These are phyloP conservation scores for Alloplasta piceator DNA, from an alignment of 2,888 invertebrate species.

Conservation along the genomic window DNA sequence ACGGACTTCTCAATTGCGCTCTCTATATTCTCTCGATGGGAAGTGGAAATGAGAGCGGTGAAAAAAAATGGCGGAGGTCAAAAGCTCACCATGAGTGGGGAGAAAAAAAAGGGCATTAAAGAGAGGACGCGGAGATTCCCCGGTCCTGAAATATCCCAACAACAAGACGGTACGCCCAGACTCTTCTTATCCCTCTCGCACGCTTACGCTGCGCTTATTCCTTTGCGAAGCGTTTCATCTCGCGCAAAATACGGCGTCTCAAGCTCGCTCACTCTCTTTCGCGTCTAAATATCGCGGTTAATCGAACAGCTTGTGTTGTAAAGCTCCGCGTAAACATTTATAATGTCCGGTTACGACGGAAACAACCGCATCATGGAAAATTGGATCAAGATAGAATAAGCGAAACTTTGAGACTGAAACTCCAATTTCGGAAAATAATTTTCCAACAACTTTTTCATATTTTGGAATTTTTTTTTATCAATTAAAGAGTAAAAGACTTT, in stretches of 20 bases:
- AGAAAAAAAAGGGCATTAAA: slow-evolving; percentile 38
- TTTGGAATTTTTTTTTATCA: no score
- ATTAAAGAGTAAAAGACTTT: no score
- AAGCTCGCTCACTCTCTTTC: slow-evolving; percentile 27
- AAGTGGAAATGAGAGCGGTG: background rate
- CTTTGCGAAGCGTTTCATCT: slow-evolving; percentile 14
- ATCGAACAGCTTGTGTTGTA: slow-evolving; percentile 49
- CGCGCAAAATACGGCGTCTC: slow-evolving; percentile 14
- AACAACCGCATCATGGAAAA: background rate
- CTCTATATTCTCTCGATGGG: slow-evolving; percentile 8
- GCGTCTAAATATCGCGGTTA: slow-evolving; percentile 62
- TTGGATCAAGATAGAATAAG: no score
- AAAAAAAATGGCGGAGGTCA: background rate
- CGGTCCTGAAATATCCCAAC: slow-evolving; percentile 59
- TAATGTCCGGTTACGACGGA: slow-evolving; percentile 23
- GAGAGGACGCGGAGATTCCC: slow-evolving; percentile 46
- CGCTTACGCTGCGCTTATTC: no score
- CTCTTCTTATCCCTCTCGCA: slow-evolving; percentile 9
- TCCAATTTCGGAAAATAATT: no score
- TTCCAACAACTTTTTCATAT: no score
- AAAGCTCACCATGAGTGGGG: background rate
- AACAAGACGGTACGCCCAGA: slow-evolving; percentile 1
- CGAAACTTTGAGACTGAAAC: no score
- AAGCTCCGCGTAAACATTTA: slow-evolving; percentile 52
- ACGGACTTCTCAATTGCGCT: slow-evolving; percentile 26